Evolutionary conservation across 2,797 vertebrate species (phyloP).

Genomic region (Sciurus carolinensis): DNA sequence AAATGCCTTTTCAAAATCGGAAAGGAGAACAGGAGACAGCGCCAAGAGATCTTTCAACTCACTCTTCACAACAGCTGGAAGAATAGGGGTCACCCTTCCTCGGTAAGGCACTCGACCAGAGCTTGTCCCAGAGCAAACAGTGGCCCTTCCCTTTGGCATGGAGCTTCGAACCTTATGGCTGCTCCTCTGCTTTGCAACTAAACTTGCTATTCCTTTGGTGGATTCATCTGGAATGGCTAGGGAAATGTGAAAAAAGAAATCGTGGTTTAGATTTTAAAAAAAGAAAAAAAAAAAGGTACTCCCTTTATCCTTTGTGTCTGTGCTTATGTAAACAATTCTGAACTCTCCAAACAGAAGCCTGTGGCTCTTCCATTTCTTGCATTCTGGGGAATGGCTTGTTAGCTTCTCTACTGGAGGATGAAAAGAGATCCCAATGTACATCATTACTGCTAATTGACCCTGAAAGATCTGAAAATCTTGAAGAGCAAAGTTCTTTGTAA

Average conservation of each 20-base stretch:
- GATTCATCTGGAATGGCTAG: slow-evolving; percentile 92
- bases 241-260: slow-evolving; percentile 38
- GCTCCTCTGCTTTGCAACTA: slow-evolving; percentile 92
- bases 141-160: neutral
- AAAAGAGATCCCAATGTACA: neutral
- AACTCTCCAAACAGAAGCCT: neutral
- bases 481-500: neutral
- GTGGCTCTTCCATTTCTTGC: neutral
- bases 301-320: slow-evolving; percentile 4
- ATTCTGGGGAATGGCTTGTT: neutral
- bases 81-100: slow-evolving; percentile 84
- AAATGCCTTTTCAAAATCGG: slow-evolving; percentile 92
- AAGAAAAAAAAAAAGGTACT: neutral
- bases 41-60: slow-evolving; percentile 93
- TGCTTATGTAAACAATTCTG: neutral
- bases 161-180: slow-evolving; percentile 71
- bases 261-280: neutral
- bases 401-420: neutral
- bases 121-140: neutral
- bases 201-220: slow-evolving; percentile 91
- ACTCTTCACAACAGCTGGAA: slow-evolving; percentile 91
- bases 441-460: neutral
- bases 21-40: slow-evolving; percentile 91
- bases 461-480: slow-evolving; percentile 22
- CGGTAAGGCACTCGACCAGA: slow-evolving; percentile 86